A percentile compares a stretch with the other conserved stretches of the same genome.
Evolutionary conservation across 2,113 vertebrate genomes (phyloP).

Genomic region (Phalacrocorax pelagicus): DNA sequence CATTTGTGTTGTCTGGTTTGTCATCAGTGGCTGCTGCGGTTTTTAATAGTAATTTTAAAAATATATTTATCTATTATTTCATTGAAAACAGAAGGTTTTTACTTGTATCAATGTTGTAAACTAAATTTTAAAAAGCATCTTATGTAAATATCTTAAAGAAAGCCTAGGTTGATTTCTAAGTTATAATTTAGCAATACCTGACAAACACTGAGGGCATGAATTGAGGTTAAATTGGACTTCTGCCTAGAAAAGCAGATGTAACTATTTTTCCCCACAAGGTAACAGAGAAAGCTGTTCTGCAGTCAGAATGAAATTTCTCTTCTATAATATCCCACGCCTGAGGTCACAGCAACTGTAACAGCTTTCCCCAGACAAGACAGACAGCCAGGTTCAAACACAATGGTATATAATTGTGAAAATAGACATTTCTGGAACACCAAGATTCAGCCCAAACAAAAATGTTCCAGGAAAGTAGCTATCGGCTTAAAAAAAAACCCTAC

Average conservation of each 20-base stretch:
- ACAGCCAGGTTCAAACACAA: neutral
- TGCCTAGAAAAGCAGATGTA: neutral
- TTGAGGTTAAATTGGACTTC: neutral
- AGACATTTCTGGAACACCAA: neutral
- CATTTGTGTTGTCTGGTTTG: neutral
- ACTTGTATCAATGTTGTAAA: neutral
- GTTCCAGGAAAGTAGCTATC: neutral
- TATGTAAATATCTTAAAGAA: neutral
- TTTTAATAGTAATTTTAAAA: neutral
- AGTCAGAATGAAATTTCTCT: neutral
- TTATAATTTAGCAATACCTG: neutral
- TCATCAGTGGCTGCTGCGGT: fast-evolving
- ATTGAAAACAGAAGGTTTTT: neutral
- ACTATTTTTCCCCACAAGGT: neutral
- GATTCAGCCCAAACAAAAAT: neutral
- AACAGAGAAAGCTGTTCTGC: neutral
- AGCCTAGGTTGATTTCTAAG: neutral
- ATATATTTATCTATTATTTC: neutral
- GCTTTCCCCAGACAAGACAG: neutral
- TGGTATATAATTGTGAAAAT: fast-evolving
- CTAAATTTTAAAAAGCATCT: neutral
- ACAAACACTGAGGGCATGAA: neutral
- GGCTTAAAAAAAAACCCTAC: neutral
- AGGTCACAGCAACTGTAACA: neutral
- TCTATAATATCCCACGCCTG: neutral